phyloP scores from a whole-genome alignment of 2,888 invertebrate genomes.

The Amaurobius ferox region DNA sequence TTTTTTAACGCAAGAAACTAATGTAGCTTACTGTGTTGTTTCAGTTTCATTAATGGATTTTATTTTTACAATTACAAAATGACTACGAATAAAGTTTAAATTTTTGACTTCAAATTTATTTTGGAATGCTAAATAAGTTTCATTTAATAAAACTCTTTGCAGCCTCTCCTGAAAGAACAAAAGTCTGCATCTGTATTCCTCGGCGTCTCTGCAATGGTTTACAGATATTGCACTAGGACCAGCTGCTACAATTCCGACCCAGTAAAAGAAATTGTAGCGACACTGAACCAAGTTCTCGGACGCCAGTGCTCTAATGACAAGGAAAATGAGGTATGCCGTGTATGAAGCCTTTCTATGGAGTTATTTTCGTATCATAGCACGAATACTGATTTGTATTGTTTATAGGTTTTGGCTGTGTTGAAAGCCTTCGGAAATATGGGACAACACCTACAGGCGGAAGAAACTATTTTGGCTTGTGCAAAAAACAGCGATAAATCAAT shows the following conservation, averaged over 20 bases:
- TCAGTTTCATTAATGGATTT: too few relatives aligned
- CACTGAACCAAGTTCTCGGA: slow-evolving; percentile 31
- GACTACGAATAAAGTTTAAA: background rate
- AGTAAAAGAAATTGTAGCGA: slow-evolving; percentile 35
- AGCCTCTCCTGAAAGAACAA: slow-evolving; percentile 31
- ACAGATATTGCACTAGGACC: slow-evolving; percentile 37
- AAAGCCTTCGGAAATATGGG: slow-evolving; percentile 72
- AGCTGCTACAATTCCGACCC: slow-evolving; percentile 6
- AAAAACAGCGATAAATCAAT: slow-evolving; percentile 13
- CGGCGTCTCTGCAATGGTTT: slow-evolving; percentile 71
- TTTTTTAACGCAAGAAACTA: too few relatives aligned
- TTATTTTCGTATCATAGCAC: too few relatives aligned
- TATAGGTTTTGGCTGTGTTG: slow-evolving; percentile 2
- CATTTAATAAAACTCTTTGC: background rate
- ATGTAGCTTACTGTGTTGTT: too few relatives aligned
- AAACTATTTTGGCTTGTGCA: slow-evolving; percentile 28
- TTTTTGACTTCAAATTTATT: background rate
- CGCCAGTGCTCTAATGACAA: slow-evolving; percentile 34
- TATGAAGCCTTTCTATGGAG: too few relatives aligned
- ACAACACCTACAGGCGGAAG: slow-evolving; percentile 28
- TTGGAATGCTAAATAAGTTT: too few relatives aligned
- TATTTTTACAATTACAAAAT: too few relatives aligned
- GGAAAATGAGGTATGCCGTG: slow-evolving; percentile 42
- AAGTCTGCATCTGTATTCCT: slow-evolving; percentile 54
- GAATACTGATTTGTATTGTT: too few relatives aligned